Conservation (phyloP, 2,888 invertebrate genomes). For the Blastobasis adustella region DNA sequence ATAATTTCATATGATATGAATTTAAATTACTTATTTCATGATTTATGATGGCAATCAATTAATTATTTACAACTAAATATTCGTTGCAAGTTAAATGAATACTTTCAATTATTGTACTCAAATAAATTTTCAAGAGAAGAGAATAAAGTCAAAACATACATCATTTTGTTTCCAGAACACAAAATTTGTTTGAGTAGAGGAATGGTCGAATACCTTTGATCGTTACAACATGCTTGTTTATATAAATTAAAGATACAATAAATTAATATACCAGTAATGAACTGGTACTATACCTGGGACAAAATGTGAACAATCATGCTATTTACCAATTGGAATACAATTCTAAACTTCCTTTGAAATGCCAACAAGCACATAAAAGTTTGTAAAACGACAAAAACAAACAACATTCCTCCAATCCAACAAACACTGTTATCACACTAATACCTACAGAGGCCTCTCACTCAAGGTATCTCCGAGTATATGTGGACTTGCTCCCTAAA, state of each 20-base stretch:
- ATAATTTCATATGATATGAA: background rate
- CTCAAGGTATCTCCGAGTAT: conserved; percentile 81
- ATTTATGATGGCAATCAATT: conserved; percentile 10
- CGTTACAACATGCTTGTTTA: too few species aligned
- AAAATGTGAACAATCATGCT: too few species aligned
- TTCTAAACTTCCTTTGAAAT: too few species aligned
- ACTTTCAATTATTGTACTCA: conserved; percentile 25
- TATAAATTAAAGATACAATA: too few species aligned
- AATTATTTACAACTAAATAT: conserved; percentile 8
- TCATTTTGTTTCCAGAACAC: background rate
- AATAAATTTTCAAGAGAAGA: conserved; percentile 8
- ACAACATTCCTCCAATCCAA: conserved; percentile 31
- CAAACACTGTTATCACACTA: conserved; percentile 28
- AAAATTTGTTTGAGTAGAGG: conserved; percentile 26
- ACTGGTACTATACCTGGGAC: too few species aligned
- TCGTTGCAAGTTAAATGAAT: conserved; percentile 15
- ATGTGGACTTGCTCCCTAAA: conserved; percentile 86
- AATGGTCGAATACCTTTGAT: conserved; percentile 8
- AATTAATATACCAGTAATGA: too few species aligned
- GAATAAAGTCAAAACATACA: background rate
- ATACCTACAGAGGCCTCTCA: conserved; percentile 6
- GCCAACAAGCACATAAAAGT: too few species aligned
- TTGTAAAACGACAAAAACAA: background rate
- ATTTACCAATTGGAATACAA: too few species aligned
- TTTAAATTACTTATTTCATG: conserved; percentile 18